Base-by-base conservation (phyloP, 2,113 vertebrate species). In the Lucifuga dentata region DNA sequence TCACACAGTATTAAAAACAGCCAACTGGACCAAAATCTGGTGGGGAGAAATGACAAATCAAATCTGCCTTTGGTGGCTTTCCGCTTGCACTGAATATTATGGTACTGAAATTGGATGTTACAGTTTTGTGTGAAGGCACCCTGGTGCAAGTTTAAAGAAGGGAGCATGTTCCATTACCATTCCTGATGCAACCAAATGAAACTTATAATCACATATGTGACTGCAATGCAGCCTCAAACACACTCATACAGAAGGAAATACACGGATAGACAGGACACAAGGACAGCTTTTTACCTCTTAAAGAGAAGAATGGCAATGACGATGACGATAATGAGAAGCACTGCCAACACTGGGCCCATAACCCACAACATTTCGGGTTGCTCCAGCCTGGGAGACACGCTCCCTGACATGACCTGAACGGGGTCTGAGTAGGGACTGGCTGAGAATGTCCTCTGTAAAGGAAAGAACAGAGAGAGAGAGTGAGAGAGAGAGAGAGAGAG, bases 311-410 rank as follows among this genome's bases (percentile, higher is more conserved):
- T 99, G 80, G 96, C 95, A 58, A 99, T 98, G 91, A 99, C 97
- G 16, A 98, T 97, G 90, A 96, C 94, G 87, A 99, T 94, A 87
- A 99, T 99, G 67, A 99, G 90, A 80, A 99, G 94, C 85, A 99
- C 97, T 0, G 97, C 97, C 83, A 99, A 85, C 76, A 99, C 97
- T 0, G 97, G 97, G 24, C 97, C 97, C 89, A 98, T 98, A 85
- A 99, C 97, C 97, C 97, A 99, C 78, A 99, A 80, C 97, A 99
- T 98, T 84, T 99, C 97, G 0, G 97, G 95, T 9, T 97, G 95
- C 55, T 99, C 97, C 69, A 93, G 91, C 41, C 93, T 93, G 59
- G 89, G 94, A 1, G 93, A 20, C 29, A 85, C 0, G 5, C 84
- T 82, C 4, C 75, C 85, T 24, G 90, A 76, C 39, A 90, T 78